These are phyloP conservation scores for Festucalex cinctus DNA, from an alignment of 2,113 vertebrate species.

Conservation along the genomic window DNA sequence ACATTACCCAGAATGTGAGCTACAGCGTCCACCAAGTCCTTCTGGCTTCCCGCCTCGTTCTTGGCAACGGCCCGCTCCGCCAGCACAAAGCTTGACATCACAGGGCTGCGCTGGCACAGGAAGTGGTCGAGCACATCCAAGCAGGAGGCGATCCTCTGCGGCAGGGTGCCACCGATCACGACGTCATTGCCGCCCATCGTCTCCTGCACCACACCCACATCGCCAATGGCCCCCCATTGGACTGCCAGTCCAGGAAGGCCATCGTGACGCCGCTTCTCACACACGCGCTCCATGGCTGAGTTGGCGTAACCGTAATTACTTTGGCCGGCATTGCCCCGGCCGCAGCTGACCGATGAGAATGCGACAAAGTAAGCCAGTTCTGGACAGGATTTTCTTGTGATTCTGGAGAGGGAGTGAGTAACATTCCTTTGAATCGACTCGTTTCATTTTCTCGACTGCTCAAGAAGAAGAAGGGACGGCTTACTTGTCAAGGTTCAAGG, in stretches of 20 bases:
- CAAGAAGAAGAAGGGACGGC: not conserved
- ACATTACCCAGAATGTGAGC: slow-evolving; percentile 88
- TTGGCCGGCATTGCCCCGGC: slow-evolving; percentile 90
- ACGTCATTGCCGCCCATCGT: slow-evolving; percentile 78
- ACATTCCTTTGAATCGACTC: not conserved
- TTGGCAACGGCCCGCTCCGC: slow-evolving; percentile 76
- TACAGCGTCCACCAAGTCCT: slow-evolving; percentile 82
- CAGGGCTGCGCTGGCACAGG: slow-evolving; percentile 79
- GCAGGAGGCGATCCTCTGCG: slow-evolving; percentile 88
- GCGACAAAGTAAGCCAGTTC: slow-evolving; percentile 88
- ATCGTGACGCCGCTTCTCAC: slow-evolving; percentile 81
- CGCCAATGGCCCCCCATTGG: slow-evolving; percentile 95
- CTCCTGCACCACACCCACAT: slow-evolving; percentile 88
- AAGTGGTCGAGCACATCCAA: slow-evolving; percentile 89
- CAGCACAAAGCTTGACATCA: slow-evolving; percentile 92
- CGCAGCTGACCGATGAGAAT: slow-evolving; percentile 96
- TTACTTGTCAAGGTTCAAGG: slow-evolving; percentile 86
- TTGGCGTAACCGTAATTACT: slow-evolving; percentile 96
- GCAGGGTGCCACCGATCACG: slow-evolving; percentile 84
- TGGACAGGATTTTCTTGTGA: slow-evolving; percentile 82
- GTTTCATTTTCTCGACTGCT: not conserved
- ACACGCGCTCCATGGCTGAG: slow-evolving; percentile 95
- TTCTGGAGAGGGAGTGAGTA: slow-evolving; percentile 48
- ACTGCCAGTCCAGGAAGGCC: slow-evolving; percentile 85
- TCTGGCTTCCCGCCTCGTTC: slow-evolving; percentile 62